Base-by-base conservation (phyloP, 2,888 invertebrate genomes). In the Balanococcus diminutus region DNA sequence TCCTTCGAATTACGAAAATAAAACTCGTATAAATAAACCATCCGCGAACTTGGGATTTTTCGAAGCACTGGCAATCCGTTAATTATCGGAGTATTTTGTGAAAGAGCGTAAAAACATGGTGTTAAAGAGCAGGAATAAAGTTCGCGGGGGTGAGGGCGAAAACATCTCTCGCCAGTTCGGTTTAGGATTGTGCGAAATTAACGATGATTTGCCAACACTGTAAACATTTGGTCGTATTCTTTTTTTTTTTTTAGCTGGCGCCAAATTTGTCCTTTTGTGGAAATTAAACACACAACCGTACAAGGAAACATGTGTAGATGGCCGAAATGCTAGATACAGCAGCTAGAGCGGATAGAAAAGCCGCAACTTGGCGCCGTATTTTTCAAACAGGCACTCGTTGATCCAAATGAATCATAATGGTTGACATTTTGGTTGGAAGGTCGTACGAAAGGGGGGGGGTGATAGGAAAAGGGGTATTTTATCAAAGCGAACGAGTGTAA, bases 191-290 rank as follows among this genome's bases (percentile, higher is more conserved):
- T 51, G 32, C 32, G n/a, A 32, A 75, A 75, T 75, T 75, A 75
- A 75, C 75, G 75, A 75, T 75, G 75, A 75, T 75, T 75, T 32
- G 75, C 75, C 75, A 75, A 75, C 75, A 32, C 75, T 32, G 61
- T 67, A 75, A 75, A 75, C 75, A 75, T 75, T 75, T 75, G 32
- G 3, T 19, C 51, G 51, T 75, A 32, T 32, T 11, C 32, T n/a
- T 75, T 75, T 75, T 32, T 32, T 75, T 75, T 75, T n/a, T 19
- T n/a, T n/a, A n/a, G n/a, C 5, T 75, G 75, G 75, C 75, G 75
- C 75, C 75, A 32, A 75, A 75, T 75, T 75, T 75, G 75, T 75
- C 75, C 75, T 75, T 75, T 75, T 75, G 75, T 75, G 75, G 61
- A 67, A 75, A 75, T 75, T 75, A 75, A 75, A 75, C 32, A 75